Conservation (phyloP, 1,140 invertebrate species). For the Drosophila prosaltans region DNA sequence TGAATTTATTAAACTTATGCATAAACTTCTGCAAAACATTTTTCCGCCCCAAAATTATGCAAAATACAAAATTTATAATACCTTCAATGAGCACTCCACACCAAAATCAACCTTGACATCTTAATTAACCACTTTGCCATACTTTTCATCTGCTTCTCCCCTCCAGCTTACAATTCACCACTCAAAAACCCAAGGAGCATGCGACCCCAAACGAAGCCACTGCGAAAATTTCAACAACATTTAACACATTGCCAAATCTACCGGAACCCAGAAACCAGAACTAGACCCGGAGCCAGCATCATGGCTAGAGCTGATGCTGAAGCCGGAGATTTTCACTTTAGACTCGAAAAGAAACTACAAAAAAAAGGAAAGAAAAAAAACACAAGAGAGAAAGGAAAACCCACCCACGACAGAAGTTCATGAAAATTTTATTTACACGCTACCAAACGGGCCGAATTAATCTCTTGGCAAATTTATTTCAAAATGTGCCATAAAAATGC, state of each 20-base stretch:
- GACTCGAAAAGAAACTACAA: slow-evolving; percentile 41
- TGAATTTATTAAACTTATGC: neutral
- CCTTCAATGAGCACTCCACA: slow-evolving; percentile 22
- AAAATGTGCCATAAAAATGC: slow-evolving; percentile 82
- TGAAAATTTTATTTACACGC: slow-evolving; percentile 81
- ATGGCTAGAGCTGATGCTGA: slow-evolving; percentile 32
- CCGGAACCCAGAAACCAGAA: slow-evolving; percentile 56
- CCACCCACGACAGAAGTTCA: slow-evolving; percentile 68
- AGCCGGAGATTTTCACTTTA: slow-evolving; percentile 22
- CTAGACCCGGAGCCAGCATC: slow-evolving; percentile 29
- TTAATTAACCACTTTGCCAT: slow-evolving; percentile 70
- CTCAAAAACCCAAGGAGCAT: slow-evolving; percentile 61
- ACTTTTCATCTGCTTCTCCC: slow-evolving; percentile 22
- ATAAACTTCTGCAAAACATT: neutral
- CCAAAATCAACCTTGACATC: slow-evolving; percentile 68
- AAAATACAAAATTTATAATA: slow-evolving; percentile 33
- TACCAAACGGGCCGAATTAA: slow-evolving; percentile 80
- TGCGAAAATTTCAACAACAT: slow-evolving; percentile 73
- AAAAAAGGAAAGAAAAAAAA: slow-evolving; percentile 11
- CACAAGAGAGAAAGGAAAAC: slow-evolving; percentile 1
- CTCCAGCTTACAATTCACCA: slow-evolving; percentile 45
- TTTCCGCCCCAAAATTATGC: neutral
- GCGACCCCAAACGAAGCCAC: slow-evolving; percentile 31
- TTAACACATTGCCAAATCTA: slow-evolving; percentile 81
- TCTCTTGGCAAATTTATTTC: slow-evolving; percentile 80